Percentiles rank a stretch among this genome's conserved stretches.
Evolutionary conservation across 1,140 invertebrate genomes (phyloP).

Genomic region (Megathymus violae): DNA sequence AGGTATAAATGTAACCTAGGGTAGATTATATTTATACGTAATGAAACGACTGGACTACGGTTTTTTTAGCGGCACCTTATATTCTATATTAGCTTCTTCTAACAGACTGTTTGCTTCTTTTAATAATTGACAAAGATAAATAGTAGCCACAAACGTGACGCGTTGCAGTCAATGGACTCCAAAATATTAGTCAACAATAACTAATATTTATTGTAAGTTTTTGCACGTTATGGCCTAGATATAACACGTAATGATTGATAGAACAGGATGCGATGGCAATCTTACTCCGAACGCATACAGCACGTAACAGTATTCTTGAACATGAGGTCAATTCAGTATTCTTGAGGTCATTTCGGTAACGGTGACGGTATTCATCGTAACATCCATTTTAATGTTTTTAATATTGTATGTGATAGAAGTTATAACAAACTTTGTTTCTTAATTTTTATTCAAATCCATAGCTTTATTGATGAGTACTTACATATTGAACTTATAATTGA

Average conservation of each 20-base stretch:
- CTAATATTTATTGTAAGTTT: conserved; percentile 54
- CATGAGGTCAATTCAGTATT: conserved; percentile 15
- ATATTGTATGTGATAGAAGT: too few species aligned
- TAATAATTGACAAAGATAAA: too few species aligned
- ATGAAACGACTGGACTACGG: too few species aligned
- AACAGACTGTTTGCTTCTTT: too few species aligned
- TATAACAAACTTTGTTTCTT: too few species aligned
- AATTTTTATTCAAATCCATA: too few species aligned
- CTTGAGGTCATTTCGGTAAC: conserved; percentile 12
- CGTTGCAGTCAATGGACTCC: conserved; percentile 54
- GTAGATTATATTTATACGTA: too few species aligned
- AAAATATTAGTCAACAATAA: conserved; percentile 59
- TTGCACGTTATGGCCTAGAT: conserved; percentile 55
- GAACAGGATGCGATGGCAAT: conserved; percentile 49
- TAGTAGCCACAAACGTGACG: conserved; percentile 42
- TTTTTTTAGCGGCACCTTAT: too few species aligned
- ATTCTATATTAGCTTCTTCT: too few species aligned
- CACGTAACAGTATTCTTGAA: conserved; percentile 37
- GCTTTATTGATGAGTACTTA: too few species aligned
- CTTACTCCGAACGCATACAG: conserved; percentile 37
- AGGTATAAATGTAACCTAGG: too few species aligned
- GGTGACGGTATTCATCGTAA: background rate
- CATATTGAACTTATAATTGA: too few species aligned
- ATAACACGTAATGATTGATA: conserved; percentile 53
- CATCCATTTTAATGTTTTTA: background rate